These are phyloP conservation scores for Trochalopteron elliotii DNA, from an alignment of 2,113 vertebrate genomes.

Conservation along the genomic window DNA sequence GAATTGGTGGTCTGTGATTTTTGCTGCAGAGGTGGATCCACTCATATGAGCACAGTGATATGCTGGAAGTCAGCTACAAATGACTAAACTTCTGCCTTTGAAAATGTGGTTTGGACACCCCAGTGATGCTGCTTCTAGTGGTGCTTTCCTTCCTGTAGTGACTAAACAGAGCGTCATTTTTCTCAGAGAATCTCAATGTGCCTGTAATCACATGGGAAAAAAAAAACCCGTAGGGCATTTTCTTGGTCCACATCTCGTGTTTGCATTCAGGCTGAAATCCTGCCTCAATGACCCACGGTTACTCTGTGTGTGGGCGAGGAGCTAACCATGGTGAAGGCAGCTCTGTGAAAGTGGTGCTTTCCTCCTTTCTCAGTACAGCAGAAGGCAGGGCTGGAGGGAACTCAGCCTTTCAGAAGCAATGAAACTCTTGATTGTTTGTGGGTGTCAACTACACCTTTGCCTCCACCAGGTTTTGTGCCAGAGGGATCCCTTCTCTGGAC, in stretches of 20 bases:
- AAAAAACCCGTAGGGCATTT: conserved; percentile 1
- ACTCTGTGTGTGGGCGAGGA: conserved; percentile 17
- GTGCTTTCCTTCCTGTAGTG: conserved; percentile 46
- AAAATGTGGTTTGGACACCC: conserved; percentile 46
- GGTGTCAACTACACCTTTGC: not conserved
- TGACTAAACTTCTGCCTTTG: conserved; percentile 15
- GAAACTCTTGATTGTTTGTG: not conserved
- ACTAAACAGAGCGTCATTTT: conserved; percentile 26
- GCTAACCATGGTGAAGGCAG: not conserved
- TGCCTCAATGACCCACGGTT: not conserved
- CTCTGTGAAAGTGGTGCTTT: not conserved
- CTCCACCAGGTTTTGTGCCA: not conserved
- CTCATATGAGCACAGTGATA: not conserved
- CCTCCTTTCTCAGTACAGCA: not conserved
- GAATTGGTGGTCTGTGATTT: not conserved
- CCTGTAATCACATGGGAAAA: conserved; percentile 2
- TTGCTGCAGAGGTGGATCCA: conserved; percentile 23
- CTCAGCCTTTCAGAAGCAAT: not conserved
- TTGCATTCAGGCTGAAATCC: conserved; percentile 64
- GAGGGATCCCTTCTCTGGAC: not conserved
- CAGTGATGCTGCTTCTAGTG: conserved; percentile 8
- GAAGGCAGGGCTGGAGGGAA: not conserved
- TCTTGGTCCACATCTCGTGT: conserved; percentile 8
- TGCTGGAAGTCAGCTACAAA: conserved; percentile 25
- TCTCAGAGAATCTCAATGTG: conserved; percentile 44